A percentile compares a stretch with the other conserved stretches of the same genome.
Conservation (phyloP, 2,113 vertebrate genomes). For the Poeciliopsis occidentalis region DNA sequence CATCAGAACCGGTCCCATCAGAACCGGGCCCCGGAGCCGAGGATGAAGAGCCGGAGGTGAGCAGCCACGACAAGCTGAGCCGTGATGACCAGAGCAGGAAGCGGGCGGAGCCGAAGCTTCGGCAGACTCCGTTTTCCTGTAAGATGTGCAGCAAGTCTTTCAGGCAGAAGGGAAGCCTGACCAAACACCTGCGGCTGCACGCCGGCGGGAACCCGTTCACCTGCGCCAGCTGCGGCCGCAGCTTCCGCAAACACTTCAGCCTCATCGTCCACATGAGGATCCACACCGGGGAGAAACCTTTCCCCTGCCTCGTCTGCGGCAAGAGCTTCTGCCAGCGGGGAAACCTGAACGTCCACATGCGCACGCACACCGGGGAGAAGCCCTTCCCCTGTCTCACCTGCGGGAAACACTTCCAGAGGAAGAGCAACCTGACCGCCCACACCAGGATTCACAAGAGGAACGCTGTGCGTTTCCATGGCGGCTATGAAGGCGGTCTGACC, state of each 20-base stretch:
- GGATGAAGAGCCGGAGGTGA: neutral
- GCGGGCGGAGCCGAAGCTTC: neutral
- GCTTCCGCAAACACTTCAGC: neutral
- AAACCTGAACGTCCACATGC: neutral
- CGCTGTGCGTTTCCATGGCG: neutral
- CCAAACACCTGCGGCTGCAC: neutral
- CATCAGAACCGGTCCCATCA: neutral
- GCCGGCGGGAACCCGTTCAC: neutral
- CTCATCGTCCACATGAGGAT: neutral
- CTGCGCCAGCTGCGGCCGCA: neutral
- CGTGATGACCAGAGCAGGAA: neutral
- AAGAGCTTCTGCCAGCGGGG: neutral
- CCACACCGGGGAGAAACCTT: neutral
- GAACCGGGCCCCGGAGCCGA: neutral
- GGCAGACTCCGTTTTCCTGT: neutral
- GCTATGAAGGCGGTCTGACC: neutral
- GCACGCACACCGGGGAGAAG: neutral
- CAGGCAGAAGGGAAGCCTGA: neutral
- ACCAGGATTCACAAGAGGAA: neutral
- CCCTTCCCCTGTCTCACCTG: neutral
- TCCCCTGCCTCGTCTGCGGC: neutral
- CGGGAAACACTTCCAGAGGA: neutral
- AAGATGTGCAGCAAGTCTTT: neutral
- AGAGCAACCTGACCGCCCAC: neutral
- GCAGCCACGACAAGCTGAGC: neutral